Evolutionary conservation across 2,113 vertebrate genomes (phyloP).

Genomic region (Catharus minimus): DNA sequence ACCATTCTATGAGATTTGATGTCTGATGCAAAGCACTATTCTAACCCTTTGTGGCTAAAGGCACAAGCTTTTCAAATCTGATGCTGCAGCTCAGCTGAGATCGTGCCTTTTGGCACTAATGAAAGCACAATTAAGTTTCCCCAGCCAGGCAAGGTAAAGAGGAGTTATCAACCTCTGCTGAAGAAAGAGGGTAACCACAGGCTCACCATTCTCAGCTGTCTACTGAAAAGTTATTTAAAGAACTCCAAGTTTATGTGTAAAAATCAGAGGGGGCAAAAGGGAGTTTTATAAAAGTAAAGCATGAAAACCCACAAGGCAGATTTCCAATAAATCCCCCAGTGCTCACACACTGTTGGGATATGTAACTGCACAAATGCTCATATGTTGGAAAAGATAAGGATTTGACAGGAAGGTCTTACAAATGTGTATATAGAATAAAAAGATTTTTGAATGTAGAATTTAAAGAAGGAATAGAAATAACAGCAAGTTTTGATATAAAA

Average conservation of each 20-base stretch:
- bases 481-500: too few relatives aligned
- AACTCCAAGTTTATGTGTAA: background rate
- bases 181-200: background rate
- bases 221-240: background rate
- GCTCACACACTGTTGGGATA: fast-evolving
- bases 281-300: background rate
- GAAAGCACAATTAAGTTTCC: background rate
- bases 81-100: background rate
- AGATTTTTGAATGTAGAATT: too few relatives aligned
- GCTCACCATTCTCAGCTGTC: background rate
- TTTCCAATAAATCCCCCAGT: background rate
- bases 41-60: background rate
- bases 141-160: background rate
- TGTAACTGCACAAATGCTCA: background rate
- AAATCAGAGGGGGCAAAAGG: background rate
- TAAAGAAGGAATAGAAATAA: too few relatives aligned
- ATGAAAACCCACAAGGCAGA: fast-evolving
- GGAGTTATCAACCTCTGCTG: background rate
- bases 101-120: background rate
- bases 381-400: background rate
- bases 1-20: background rate
- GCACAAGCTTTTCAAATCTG: background rate
- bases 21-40: background rate
- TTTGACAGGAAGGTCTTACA: too few relatives aligned
- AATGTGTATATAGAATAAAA: too few relatives aligned